Evolutionary conservation across 64 coral and sea anemone species (phyloP), one percentile per base, ranked within the genome.

Genomic region (Stylophora pistillata): DNA sequence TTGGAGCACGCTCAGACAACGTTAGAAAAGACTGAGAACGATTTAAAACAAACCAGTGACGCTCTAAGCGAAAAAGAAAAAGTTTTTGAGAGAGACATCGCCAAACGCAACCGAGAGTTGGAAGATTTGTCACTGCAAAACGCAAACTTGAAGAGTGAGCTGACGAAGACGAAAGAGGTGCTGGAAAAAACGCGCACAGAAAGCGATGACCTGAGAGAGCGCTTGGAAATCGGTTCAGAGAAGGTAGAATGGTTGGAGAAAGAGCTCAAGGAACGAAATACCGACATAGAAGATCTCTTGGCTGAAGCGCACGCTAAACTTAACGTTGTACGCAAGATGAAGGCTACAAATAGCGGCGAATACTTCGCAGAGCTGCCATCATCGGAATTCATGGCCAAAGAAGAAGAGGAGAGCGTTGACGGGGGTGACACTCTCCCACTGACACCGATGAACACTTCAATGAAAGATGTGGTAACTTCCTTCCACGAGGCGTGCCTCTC

Each of bases 271-370:
- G 87, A 97, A 21, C 85, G 75, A 55, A 91, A 66, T 9, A 74
- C 72, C n/a, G 88, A 93, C 7, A 90, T 79, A 31, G 95, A 92
- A 26, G 91, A 97, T 60, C 71, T 91, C 17, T 82, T 90, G 15
- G 95, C 95, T 0, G 95, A 97, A 82, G 91, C 91, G 13, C 95
- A 93, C 53, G 95, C 95, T 1, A 97, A 97, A 32, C 72, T 97
- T 82, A 97, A 97, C 5, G 89, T 97, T 78, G 84, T 97, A 26
- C 85, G 74, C 58, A 97, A 90, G 58, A 87, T 97, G 82, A 93
- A 87, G 41, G 91, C 82, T 15, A 63, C 91, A 12, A 65, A 90
- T 29, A 79, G 71, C 13, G 82, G 87, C 15, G 91, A 93, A 57
- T 32, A 60, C 4, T 93, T 93, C 25, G 87, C 73, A 17, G 91